Evolutionary conservation across 2,113 vertebrate genomes (phyloP).

Genomic region (Tenebrosternarchus preto): DNA sequence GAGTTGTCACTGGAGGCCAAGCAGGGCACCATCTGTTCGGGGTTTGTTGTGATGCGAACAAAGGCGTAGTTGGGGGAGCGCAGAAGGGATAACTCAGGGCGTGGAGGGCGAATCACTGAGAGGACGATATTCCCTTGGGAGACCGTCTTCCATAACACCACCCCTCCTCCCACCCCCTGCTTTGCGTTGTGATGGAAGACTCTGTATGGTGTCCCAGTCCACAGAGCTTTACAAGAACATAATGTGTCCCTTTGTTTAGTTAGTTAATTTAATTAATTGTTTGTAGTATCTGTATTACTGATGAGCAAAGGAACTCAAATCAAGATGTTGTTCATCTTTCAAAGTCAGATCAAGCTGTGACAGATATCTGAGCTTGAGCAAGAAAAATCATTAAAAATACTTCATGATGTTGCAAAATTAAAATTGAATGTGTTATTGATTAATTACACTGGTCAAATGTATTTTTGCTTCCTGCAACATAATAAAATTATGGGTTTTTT

Average conservation of each 20-base stretch:
- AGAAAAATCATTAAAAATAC: too few relatives aligned
- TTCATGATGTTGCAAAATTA: too few relatives aligned
- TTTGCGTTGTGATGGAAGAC: conserved; percentile 48
- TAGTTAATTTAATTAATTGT: background rate
- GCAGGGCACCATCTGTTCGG: conserved; percentile 79
- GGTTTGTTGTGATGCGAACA: conserved; percentile 77
- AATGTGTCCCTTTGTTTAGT: conserved; percentile 49
- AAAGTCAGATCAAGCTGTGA: too few relatives aligned
- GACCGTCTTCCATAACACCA: conserved; percentile 30
- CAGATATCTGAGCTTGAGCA: too few relatives aligned
- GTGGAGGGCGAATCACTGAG: conserved; percentile 39
- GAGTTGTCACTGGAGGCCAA: conserved; percentile 65
- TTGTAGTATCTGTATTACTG: too few relatives aligned
- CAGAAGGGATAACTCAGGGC: conserved; percentile 52
- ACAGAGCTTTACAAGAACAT: conserved; percentile 39
- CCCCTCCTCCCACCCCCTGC: conserved; percentile 4
- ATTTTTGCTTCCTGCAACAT: too few relatives aligned
- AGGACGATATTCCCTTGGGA: conserved; percentile 43
- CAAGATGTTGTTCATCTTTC: too few relatives aligned
- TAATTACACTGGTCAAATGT: too few relatives aligned
- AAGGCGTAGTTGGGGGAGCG: conserved; percentile 66
- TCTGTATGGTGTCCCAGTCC: conserved; percentile 44
- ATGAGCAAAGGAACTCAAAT: too few relatives aligned
- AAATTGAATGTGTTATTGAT: background rate
- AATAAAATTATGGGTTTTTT: too few relatives aligned